Percentiles rank a stretch among this genome's conserved stretches.
These are phyloP conservation scores for Dipodomys ordii DNA, from an alignment of 2,113 vertebrate species.

Conservation along the genomic window DNA sequence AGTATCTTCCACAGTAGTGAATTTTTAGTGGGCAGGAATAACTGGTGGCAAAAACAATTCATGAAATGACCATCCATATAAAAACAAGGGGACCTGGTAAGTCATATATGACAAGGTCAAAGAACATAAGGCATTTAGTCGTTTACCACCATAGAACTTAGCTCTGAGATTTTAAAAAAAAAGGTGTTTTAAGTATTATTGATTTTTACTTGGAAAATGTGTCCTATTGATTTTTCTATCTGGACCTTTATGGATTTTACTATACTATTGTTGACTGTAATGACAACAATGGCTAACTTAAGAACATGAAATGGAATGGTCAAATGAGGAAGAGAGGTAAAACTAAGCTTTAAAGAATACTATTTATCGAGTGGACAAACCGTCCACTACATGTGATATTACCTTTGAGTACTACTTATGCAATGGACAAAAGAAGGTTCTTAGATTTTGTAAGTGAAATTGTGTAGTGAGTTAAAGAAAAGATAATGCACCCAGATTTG, in stretches of 20 bases:
- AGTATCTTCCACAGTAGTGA: neutral
- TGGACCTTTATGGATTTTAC: constrained; percentile 65
- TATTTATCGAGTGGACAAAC: neutral
- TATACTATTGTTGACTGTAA: constrained; percentile 40
- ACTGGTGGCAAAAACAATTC: neutral
- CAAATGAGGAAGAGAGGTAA: neutral
- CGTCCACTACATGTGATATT: neutral
- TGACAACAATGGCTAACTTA: constrained; percentile 37
- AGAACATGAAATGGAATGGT: neutral
- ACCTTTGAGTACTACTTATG: neutral
- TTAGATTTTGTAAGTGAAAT: neutral
- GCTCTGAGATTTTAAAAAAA: constrained; percentile 62
- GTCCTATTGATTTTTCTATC: constrained; percentile 80
- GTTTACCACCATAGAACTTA: constrained; percentile 61
- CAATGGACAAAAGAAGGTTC: neutral
- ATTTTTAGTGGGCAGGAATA: neutral
- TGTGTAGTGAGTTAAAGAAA: neutral
- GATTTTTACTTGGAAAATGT: constrained; percentile 79
- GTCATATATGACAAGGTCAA: constrained; percentile 37
- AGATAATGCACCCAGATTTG: neutral
- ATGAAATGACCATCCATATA: neutral
- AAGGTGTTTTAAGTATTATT: constrained; percentile 78
- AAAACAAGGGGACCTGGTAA: constrained; percentile 13
- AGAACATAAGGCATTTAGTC: constrained; percentile 21
- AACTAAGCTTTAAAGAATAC: neutral